Evolutionary conservation across 2,113 vertebrate species (phyloP).

Genomic region (Gulo gulo): DNA sequence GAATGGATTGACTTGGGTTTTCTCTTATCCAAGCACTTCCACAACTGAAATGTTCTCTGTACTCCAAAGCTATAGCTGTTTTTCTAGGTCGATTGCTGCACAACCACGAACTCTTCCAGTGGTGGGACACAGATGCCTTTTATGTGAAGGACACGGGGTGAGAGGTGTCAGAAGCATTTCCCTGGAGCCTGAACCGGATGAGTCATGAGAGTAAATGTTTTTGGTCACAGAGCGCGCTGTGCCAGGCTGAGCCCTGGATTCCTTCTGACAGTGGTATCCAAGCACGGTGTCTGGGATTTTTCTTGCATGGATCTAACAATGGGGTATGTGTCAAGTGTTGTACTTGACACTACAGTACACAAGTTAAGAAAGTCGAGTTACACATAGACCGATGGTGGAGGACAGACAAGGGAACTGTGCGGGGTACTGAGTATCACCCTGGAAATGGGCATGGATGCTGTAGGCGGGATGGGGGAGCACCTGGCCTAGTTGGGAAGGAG

Average conservation of each 20-base stretch:
- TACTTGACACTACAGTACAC: not conserved
- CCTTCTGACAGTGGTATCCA: not conserved
- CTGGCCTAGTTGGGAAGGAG: not conserved
- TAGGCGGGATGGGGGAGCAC: not conserved
- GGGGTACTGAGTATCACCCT: not conserved
- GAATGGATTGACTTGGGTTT: not conserved
- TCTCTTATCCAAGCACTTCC: not conserved
- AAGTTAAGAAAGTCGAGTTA: not conserved
- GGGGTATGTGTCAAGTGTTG: not conserved
- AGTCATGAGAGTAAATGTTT: not conserved
- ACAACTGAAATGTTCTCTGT: not conserved
- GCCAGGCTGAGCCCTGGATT: not conserved
- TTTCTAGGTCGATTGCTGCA: not conserved
- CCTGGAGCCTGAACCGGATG: not conserved
- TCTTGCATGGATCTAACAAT: not conserved
- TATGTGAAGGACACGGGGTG: not conserved
- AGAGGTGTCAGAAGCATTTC: not conserved
- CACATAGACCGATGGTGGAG: not conserved
- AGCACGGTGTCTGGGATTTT: not conserved
- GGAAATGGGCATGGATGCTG: too few relatives aligned
- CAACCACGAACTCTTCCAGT: not conserved
- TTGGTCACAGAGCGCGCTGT: not conserved
- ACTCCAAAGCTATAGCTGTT: not conserved
- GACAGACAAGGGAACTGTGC: not conserved
- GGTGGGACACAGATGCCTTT: not conserved